Base-by-base conservation (phyloP, 2,888 invertebrate genomes). In the Clitarchus hookeri region DNA sequence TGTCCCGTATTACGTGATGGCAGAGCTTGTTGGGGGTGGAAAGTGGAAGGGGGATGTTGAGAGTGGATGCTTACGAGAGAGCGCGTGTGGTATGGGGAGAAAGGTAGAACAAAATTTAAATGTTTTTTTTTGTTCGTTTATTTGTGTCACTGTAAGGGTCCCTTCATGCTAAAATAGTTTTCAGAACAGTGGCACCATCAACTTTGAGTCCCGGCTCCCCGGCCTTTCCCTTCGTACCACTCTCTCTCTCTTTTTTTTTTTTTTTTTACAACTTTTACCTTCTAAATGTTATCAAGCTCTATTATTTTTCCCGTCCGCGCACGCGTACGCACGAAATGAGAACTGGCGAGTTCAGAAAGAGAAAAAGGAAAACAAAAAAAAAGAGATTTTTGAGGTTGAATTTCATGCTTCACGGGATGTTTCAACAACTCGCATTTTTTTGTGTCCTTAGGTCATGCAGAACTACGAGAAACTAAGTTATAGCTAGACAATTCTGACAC, bases 241-340 rank as follows among this genome's bases (percentile, higher is more conserved):
- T n/a, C 48, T 48, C 48, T 48, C 12, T 48, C 48, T 48, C 48
- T 48, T 1, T 65, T 23, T 65, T 23, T 16, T 65, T 16, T 65
- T 65, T 65, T 65, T 65, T 65, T 65, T 65, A 65, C 65, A 65
- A 65, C 65, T 65, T 65, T 65, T 65, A 65, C 65, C 65, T 65
- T 65, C 65, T 65, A 65, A 65, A 65, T 65, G 6, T 65, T 23
- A 65, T 65, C 65, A 65, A 23, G 65, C 65, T 65, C 6, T 65
- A 65, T 23, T 65, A 11, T 65, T 65, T n/a, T 65, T n/a, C 53
- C 53, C 53, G 19, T 23, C 8, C n/a, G 65, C n/a, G 65, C n/a
- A 65, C n/a, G 23, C 65, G 65, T 65, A 65, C 65, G 65, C 0
- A 65, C 65, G 65, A 65, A 65, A 65, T 65, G 65, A 65, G 65